These are phyloP conservation scores for Lordiphosa fenestrarum DNA, from an alignment of 2,888 invertebrate genomes.

Conservation along the genomic window DNA sequence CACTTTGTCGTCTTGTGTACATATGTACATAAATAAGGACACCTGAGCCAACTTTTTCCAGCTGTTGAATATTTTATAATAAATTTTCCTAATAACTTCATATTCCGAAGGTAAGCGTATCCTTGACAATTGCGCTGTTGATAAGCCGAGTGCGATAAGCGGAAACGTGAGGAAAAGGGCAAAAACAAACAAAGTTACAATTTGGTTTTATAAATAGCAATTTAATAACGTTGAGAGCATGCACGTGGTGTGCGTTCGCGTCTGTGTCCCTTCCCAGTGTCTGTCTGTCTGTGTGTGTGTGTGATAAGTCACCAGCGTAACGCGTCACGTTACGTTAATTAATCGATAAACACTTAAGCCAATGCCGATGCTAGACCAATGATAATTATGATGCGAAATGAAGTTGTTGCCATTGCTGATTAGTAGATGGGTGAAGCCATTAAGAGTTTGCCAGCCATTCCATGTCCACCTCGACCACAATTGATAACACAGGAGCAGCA, in stretches of 20 bases:
- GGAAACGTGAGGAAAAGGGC: conserved; percentile 14
- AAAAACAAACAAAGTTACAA: conserved; percentile 32
- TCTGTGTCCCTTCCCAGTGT: conserved; percentile 54
- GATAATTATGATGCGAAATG: conserved; percentile 15
- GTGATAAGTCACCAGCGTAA: conserved; percentile 63
- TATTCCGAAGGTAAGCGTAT: conserved; percentile 28
- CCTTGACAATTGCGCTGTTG: conserved; percentile 52
- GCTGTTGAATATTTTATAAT: conserved; percentile 33
- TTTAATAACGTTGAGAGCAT: conserved; percentile 68
- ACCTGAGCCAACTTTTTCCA: conserved; percentile 1
- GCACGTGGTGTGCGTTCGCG: conserved; percentile 58
- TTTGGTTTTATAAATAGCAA: conserved; percentile 63
- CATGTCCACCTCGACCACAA: too few species aligned
- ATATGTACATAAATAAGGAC: conserved; percentile 3
- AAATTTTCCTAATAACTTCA: conserved; percentile 42
- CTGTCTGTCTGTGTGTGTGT: conserved; percentile 17
- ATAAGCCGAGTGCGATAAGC: conserved; percentile 44
- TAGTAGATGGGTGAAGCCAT: conserved; percentile 44
- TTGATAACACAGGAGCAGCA: conserved; percentile 4
- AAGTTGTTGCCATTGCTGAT: conserved; percentile 52
- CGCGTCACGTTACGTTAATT: conserved; percentile 68
- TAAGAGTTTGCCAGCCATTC: conserved; percentile 6
- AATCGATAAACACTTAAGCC: conserved; percentile 56
- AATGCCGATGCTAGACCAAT: not conserved
- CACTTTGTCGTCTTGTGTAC: conserved; percentile 4